Conservation (phyloP, 1,140 invertebrate species). For the Heliconius eleuchia region DNA sequence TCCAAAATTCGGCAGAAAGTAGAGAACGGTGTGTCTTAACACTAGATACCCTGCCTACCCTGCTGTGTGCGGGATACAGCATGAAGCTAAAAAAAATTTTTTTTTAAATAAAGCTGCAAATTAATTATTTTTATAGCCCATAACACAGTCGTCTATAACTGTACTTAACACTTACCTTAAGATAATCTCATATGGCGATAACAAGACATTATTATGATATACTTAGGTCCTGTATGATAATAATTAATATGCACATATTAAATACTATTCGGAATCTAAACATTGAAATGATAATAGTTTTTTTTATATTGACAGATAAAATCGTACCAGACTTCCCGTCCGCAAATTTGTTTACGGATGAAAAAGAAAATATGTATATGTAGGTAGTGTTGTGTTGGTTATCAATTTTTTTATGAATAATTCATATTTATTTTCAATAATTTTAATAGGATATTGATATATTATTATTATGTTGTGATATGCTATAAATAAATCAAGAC, state of each 20-base stretch:
- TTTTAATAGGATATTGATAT: no score
- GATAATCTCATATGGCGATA: neutral
- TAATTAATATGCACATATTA: slow-evolving; percentile 10
- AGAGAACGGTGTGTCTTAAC: no score
- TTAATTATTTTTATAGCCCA: neutral
- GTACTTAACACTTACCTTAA: neutral
- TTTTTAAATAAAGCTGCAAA: no score
- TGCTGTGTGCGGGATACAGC: no score
- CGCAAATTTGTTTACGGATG: neutral
- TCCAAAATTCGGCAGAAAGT: no score
- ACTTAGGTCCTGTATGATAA: neutral
- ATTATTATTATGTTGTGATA: no score
- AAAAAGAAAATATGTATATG: neutral
- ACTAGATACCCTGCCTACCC: no score
- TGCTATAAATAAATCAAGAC: no score
- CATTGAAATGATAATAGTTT: no score
- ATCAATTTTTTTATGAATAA: neutral
- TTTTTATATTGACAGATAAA: neutral
- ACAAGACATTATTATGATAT: neutral
- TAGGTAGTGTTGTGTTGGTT: neutral
- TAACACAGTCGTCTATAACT: neutral
- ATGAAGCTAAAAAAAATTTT: no score
- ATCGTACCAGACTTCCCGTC: neutral
- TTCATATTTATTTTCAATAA: no score
- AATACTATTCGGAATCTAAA: neutral